These are phyloP conservation scores for Anneissia japonica DNA, from an alignment of 35 echinoderm and acorn worm genomes.

Conservation along the genomic window DNA sequence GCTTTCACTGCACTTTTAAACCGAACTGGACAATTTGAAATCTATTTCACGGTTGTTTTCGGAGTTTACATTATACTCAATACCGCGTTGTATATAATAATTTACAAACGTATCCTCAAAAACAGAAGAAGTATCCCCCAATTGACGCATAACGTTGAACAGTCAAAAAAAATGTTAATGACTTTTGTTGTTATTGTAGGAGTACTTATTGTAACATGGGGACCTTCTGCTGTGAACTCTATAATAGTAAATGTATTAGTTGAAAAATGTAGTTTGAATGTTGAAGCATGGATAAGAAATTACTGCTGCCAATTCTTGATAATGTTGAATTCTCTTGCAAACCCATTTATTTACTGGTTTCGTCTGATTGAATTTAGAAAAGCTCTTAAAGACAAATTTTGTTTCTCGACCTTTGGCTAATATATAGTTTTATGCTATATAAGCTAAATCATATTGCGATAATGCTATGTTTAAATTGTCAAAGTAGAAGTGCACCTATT, in stretches of 20 bases:
- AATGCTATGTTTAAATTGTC: no score
- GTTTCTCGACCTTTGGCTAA: no score
- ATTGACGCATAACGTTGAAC: neutral
- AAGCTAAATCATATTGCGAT: no score
- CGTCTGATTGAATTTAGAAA: neutral
- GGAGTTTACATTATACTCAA: neutral
- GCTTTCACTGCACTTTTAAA: neutral
- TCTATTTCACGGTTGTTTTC: neutral
- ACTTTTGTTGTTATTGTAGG: neutral
- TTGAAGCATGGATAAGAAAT: neutral
- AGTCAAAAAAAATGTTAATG: neutral
- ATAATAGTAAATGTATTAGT: neutral
- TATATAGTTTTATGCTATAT: no score
- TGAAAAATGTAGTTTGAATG: neutral
- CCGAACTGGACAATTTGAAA: neutral
- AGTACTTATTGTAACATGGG: neutral
- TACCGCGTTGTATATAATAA: neutral
- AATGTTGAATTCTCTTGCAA: neutral
- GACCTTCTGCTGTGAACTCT: neutral
- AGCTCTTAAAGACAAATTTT: neutral
- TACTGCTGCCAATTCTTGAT: neutral
- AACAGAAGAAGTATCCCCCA: neutral
- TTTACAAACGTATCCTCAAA: neutral
- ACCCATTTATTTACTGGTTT: neutral
- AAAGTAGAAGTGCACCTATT: no score